A percentile compares a stretch with the other conserved stretches of the same genome.
Evolutionary conservation across 2,113 vertebrate species (phyloP).

Genomic region (Misgurnus anguillicaudatus): DNA sequence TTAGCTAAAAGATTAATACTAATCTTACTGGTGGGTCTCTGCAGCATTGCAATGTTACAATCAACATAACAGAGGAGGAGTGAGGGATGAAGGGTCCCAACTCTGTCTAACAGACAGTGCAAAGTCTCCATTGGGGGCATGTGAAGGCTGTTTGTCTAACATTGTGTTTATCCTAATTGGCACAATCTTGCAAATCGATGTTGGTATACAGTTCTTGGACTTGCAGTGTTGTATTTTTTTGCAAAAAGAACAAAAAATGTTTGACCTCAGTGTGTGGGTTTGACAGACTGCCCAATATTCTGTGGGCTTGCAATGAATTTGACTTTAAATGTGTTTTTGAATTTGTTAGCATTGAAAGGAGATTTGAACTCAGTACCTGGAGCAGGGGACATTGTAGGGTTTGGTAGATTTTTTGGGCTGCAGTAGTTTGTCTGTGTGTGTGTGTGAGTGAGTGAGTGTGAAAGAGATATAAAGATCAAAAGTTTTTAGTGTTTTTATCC

Average conservation of each 20-base stretch:
- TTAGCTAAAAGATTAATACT: conserved; percentile 74
- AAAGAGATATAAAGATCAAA: neutral
- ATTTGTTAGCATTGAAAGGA: neutral
- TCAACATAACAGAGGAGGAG: conserved; percentile 53
- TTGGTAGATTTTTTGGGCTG: neutral
- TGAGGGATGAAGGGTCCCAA: conserved; percentile 39
- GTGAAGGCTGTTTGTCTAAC: conserved; percentile 21
- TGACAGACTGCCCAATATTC: neutral
- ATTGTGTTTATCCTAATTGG: conserved; percentile 27
- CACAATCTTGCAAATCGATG: conserved; percentile 24
- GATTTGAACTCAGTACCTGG: neutral
- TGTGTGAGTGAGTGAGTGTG: too few relatives aligned
- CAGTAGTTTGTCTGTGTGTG: neutral
- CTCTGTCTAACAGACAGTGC: neutral
- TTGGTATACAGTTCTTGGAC: conserved; percentile 4
- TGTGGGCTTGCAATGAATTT: neutral
- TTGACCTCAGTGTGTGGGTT: neutral
- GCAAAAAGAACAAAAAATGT: conserved; percentile 9
- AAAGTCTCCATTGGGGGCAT: neutral
- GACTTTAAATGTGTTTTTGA: conserved; percentile 10
- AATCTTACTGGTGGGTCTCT: conserved; percentile 70
- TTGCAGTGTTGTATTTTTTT: neutral
- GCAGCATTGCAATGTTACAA: conserved; percentile 59
- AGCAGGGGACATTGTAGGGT: neutral
- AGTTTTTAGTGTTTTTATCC: neutral